Evolutionary conservation across 2,888 invertebrate genomes (phyloP).

Genomic region (Drosophila diplacantha): DNA sequence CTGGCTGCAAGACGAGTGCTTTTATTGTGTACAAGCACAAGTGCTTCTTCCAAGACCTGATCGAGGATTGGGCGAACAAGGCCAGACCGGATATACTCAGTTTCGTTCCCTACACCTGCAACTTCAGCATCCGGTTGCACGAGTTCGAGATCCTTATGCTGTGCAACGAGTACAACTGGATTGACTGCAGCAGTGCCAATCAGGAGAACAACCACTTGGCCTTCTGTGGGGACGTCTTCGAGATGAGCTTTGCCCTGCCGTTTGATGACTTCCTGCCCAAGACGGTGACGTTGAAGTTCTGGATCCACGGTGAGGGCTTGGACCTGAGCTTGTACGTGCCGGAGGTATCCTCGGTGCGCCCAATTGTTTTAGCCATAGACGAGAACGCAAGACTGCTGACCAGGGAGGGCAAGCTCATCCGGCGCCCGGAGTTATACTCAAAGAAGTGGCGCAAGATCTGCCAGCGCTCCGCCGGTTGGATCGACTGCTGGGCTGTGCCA

Average conservation of each 20-base stretch:
- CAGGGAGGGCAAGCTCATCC: constrained; percentile 83
- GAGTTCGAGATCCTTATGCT: constrained; percentile 96
- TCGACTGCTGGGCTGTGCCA: constrained; percentile 97
- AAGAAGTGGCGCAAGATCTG: constrained; percentile 92
- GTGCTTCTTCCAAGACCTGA: constrained; percentile 96
- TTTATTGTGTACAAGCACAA: constrained; percentile 96
- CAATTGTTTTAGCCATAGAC: constrained; percentile 89
- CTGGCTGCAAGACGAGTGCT: constrained; percentile 95
- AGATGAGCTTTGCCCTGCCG: constrained; percentile 94
- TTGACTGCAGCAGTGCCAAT: constrained; percentile 97
- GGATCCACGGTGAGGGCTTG: constrained; percentile 96
- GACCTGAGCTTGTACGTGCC: constrained; percentile 94
- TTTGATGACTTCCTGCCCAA: constrained; percentile 96
- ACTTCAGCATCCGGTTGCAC: constrained; percentile 92
- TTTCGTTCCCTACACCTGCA: constrained; percentile 98
- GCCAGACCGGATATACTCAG: constrained; percentile 93
- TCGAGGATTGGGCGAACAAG: constrained; percentile 98
- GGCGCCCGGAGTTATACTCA: constrained; percentile 79
- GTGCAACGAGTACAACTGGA: constrained; percentile 98
- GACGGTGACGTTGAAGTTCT: constrained; percentile 91
- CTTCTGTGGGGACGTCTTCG: constrained; percentile 95
- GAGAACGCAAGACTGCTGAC: constrained; percentile 92
- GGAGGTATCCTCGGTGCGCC: constrained; percentile 92
- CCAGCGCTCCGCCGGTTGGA: constrained; percentile 86
- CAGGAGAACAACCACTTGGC: constrained; percentile 97